Evolutionary conservation across 2,113 vertebrate species (phyloP), one percentile per base, ranked within the genome.

Genomic region (Catharus minimus): DNA sequence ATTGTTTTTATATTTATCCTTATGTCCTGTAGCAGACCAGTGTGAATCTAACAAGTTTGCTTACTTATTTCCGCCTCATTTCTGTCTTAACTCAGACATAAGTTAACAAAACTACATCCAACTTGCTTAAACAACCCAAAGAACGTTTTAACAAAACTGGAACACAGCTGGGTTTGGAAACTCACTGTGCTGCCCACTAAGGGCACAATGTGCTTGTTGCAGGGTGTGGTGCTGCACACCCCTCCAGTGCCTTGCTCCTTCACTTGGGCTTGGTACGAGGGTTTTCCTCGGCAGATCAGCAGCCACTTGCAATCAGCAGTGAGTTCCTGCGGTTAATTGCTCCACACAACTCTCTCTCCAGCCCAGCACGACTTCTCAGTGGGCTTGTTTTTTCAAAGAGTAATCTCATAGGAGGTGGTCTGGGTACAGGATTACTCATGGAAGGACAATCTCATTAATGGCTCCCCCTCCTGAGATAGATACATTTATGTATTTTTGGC

Each of bases 371-470:
- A 38, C 62, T 76, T 76, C 93, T 85, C 93, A 92, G 86, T 89
- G 69, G 89, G 95, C 64, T 92, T 82, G 38, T 89, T 78, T 87
- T 82, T 93, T 94, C 93, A 94, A 89, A 94, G 74, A 66, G 47
- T 93, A 89, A 55, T 93, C 74, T 94, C 93, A 56, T 58, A 95
- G 92, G 78, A 93, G 93, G 81, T 82, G 92, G 95, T 85, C 81
- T 47, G 81, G 62, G 30, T 90, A 85, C 88, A 85, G 77, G 53
- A 93, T 90, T 90, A 82, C 66, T 95, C n/a, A 9, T 22, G 76
- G 93, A 93, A 95, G 71, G 78, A 95, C 86, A 87, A 80, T 93
- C 95, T 96, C 91, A 95, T 95, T 95, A 96, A 90, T 87, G 87
- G 87, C 71, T 82, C 74, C 47, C 64, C 86, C 83, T 81, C 77